phyloP scores from a whole-genome alignment of 2,797 vertebrate genomes.

The Siniperca scherzeri region DNA sequence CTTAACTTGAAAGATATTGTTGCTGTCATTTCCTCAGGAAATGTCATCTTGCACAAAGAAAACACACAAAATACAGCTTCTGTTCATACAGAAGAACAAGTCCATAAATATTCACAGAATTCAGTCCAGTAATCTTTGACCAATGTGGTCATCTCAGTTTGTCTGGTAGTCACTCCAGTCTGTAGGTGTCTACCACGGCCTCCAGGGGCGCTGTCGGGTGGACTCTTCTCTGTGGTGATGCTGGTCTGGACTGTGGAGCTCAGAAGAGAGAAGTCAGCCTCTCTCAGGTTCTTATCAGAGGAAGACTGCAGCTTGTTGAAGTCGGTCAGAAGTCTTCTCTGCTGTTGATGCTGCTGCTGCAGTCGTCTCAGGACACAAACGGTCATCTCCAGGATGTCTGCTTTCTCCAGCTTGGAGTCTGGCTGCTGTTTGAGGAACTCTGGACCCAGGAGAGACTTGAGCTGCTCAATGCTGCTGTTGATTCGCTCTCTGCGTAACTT shows the following conservation, averaged over 20 bases:
- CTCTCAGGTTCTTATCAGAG: constrained; percentile 57
- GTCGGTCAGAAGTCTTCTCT: constrained; percentile 64
- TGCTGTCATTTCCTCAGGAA: constrained; percentile 80
- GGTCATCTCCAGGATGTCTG: constrained; percentile 84
- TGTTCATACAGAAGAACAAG: constrained; percentile 24
- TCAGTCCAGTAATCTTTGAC: constrained; percentile 39
- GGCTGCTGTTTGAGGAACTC: constrained; percentile 82
- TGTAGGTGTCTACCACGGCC: constrained; percentile 72
- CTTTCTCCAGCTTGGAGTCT: constrained; percentile 86
- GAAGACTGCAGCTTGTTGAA: constrained; percentile 62
- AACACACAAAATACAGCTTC: constrained; percentile 4
- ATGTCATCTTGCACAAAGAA: neutral
- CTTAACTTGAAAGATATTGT: constrained; percentile 73
- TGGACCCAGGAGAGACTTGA: constrained; percentile 63
- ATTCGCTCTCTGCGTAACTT: constrained; percentile 81
- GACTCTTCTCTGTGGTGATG: constrained; percentile 60
- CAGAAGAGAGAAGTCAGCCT: constrained; percentile 53
- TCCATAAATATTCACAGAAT: neutral
- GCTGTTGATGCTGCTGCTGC: constrained; percentile 44
- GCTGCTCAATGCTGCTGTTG: constrained; percentile 79
- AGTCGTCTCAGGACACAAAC: constrained; percentile 78
- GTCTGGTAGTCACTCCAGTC: constrained; percentile 10
- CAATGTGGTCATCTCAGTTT: constrained; percentile 40
- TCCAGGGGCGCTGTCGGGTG: constrained; percentile 67
- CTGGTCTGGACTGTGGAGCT: constrained; percentile 56